Evolutionary conservation across 2,888 invertebrate species (phyloP).

Genomic region (Isotomurus palustris): DNA sequence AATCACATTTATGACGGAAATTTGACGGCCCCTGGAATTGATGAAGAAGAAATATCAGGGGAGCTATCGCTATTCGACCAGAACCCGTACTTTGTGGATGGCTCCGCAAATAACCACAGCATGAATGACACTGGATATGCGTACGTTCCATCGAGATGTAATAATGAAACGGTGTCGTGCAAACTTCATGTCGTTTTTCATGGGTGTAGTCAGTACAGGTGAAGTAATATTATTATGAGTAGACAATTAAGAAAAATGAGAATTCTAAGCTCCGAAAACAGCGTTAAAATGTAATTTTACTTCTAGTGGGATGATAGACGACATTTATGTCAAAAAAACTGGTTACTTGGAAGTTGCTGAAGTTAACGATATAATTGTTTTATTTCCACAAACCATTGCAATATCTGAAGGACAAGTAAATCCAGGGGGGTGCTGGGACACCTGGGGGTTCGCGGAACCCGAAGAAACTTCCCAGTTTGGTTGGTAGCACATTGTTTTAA

Average conservation of each 20-base stretch:
- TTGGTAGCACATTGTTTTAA: too few relatives aligned
- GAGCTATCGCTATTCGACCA: constrained; percentile 41
- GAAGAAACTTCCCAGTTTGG: too few relatives aligned
- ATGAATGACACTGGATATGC: constrained; percentile 33
- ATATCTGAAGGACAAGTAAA: too few relatives aligned
- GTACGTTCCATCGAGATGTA: constrained; percentile 44
- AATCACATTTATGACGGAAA: constrained; percentile 46
- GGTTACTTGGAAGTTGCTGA: constrained; percentile 41
- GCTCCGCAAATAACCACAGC: constrained; percentile 29
- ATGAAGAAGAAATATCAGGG: constrained; percentile 1
- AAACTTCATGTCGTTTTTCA: constrained; percentile 44
- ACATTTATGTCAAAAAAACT: constrained; percentile 33
- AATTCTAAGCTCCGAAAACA: too few relatives aligned
- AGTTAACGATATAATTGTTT: constrained; percentile 38
- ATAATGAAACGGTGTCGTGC: constrained; percentile 25
- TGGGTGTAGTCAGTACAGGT: constrained; percentile 44
- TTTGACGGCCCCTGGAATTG: constrained; percentile 29
- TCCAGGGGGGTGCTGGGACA: background rate
- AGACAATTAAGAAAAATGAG: too few relatives aligned
- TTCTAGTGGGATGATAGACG: constrained; percentile 17
- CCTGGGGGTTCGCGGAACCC: background rate
- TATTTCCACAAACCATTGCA: constrained; percentile 39
- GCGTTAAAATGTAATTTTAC: background rate
- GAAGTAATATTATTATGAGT: constrained; percentile 2
- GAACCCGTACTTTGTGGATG: too few relatives aligned